These are phyloP conservation scores for Drosophila mettleri DNA, from an alignment of 2,888 invertebrate genomes.

Conservation along the genomic window DNA sequence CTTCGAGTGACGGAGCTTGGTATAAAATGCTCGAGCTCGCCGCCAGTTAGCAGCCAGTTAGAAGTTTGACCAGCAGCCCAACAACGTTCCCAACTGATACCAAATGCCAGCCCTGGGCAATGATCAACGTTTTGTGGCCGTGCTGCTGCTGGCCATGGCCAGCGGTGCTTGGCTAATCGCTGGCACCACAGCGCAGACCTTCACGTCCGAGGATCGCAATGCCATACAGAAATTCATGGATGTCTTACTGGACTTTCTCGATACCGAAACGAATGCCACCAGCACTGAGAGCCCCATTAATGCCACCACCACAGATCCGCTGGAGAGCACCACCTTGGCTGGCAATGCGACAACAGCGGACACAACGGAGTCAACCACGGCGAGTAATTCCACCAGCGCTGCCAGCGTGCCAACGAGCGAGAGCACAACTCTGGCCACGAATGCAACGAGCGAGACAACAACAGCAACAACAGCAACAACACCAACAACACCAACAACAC, in stretches of 20 bases:
- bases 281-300: too few species aligned
- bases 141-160: conserved; percentile 42
- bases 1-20: background rate
- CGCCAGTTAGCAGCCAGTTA: conserved; percentile 49
- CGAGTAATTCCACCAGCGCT: conserved; percentile 15
- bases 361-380: conserved; percentile 11
- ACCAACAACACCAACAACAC: conserved; percentile 3
- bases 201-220: conserved; percentile 57
- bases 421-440: conserved; percentile 9
- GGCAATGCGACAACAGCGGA: conserved; percentile 23
- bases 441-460: conserved; percentile 12
- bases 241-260: conserved; percentile 59
- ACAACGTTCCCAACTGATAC: background rate
- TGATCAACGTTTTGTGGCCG: conserved; percentile 44
- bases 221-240: conserved; percentile 61
- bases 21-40: conserved; percentile 62
- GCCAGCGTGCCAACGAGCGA: conserved; percentile 15
- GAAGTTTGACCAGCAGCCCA: conserved; percentile 32
- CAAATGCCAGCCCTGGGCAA: conserved; percentile 38
- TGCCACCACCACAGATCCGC: background rate
- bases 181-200: conserved; percentile 48
- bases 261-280: conserved; percentile 42
- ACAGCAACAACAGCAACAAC: background rate
- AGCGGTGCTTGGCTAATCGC: conserved; percentile 22
- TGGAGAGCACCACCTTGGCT: conserved; percentile 36